phyloP scores from a whole-genome alignment of 2,888 invertebrate genomes.

The Automeris io region DNA sequence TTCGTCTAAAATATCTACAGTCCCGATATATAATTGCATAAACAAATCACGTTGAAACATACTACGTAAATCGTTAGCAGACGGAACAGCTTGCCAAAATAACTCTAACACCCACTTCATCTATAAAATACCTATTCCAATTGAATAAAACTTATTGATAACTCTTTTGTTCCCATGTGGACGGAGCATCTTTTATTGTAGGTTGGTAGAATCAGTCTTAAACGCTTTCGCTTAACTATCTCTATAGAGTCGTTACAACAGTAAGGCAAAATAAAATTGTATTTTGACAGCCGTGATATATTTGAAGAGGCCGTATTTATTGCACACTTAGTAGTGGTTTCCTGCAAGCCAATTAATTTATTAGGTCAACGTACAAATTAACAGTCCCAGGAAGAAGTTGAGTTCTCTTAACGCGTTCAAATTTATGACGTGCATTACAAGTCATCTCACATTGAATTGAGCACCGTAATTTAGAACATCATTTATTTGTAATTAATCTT shows the following conservation, averaged over 20 bases:
- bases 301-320: conserved; percentile 56
- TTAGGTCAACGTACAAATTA: conserved; percentile 60
- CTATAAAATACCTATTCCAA: conserved; percentile 43
- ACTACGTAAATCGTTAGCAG: too few species aligned
- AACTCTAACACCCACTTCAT: conserved; percentile 22
- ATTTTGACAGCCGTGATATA: conserved; percentile 50
- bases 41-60: too few species aligned
- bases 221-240: conserved; percentile 43
- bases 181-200: conserved; percentile 60
- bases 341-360: conserved; percentile 65
- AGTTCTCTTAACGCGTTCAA: conserved; percentile 43
- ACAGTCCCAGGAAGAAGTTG: conserved; percentile 59
- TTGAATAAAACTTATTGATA: conserved; percentile 67
- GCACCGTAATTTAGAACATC: conserved; percentile 11
- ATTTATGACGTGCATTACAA: conserved; percentile 35
- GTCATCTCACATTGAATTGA: conserved; percentile 17
- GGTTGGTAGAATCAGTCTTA: conserved; percentile 50
- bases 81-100: conserved; percentile 30
- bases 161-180: conserved; percentile 59
- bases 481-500: conserved; percentile 11
- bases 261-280: conserved; percentile 40
- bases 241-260: conserved; percentile 47
- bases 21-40: not conserved
- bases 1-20: not conserved
- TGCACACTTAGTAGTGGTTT: conserved; percentile 58